Conservation (phyloP, 2,113 vertebrate genomes). For the Sylvietta virens region DNA sequence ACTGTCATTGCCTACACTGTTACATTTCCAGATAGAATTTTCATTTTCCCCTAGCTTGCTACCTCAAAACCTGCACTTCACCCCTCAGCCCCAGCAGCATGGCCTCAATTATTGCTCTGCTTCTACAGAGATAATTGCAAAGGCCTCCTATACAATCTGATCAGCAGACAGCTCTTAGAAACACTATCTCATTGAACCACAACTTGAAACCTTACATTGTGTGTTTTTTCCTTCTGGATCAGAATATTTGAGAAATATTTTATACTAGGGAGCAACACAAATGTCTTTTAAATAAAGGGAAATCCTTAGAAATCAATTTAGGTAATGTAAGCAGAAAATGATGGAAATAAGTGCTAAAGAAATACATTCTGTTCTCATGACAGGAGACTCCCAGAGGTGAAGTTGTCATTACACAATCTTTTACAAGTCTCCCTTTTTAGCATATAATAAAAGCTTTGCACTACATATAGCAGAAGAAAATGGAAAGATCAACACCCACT, state of each 20-base stretch:
- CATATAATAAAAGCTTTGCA: constrained; percentile 37
- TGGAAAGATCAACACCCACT: constrained; percentile 66
- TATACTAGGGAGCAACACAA: not conserved
- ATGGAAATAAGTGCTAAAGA: not conserved
- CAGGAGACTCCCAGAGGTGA: constrained; percentile 6
- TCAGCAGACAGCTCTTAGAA: not conserved
- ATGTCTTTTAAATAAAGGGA: constrained; percentile 32
- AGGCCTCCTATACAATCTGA: not conserved
- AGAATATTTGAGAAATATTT: not conserved
- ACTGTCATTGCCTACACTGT: not conserved
- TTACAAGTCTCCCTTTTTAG: constrained; percentile 52
- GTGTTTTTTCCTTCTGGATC: not conserved
- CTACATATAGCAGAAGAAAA: constrained; percentile 45
- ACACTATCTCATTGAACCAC: not conserved
- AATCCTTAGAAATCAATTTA: not conserved
- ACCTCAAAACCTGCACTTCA: not conserved
- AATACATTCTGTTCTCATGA: constrained; percentile 9
- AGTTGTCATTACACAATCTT: constrained; percentile 50
- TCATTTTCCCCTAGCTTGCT: not conserved
- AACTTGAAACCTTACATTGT: not conserved
- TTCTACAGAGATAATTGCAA: not conserved
- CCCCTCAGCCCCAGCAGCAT: not conserved
- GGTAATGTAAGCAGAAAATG: not conserved
- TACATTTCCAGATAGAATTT: not conserved
- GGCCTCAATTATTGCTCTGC: not conserved